These are phyloP conservation scores for Dendrolimus punctatus DNA, from an alignment of 1,140 invertebrate species.

Conservation along the genomic window DNA sequence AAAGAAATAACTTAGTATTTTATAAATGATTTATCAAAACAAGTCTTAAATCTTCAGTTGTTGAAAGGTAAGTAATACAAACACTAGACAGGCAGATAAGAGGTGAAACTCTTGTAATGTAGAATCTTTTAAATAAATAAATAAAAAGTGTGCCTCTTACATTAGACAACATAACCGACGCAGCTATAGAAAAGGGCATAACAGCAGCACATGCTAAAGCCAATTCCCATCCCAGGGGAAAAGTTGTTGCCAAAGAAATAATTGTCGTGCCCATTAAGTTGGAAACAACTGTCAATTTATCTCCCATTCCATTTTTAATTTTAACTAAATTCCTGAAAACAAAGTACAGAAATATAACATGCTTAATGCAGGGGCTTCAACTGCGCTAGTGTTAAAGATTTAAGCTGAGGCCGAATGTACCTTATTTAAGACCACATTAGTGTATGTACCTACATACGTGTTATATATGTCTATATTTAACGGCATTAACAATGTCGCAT, in stretches of 20 bases:
- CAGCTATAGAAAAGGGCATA: slow-evolving; percentile 55
- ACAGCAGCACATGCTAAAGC: slow-evolving; percentile 79
- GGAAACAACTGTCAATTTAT: slow-evolving; percentile 86
- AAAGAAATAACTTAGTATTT: too few species aligned
- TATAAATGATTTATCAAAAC: too few species aligned
- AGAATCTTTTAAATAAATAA: not conserved
- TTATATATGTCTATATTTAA: too few species aligned
- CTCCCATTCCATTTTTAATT: slow-evolving; percentile 90
- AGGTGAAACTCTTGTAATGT: not conserved
- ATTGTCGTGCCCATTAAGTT: slow-evolving; percentile 80
- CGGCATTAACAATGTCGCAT: too few species aligned
- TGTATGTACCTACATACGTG: too few species aligned
- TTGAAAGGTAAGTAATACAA: too few species aligned
- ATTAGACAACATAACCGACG: slow-evolving; percentile 50
- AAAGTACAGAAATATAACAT: not conserved
- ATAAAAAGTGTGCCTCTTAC: slow-evolving; percentile 28
- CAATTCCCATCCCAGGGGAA: slow-evolving; percentile 87
- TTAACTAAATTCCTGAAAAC: slow-evolving; percentile 86
- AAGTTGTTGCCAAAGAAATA: slow-evolving; percentile 79
- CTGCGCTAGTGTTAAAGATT: too few species aligned
- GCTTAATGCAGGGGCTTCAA: not conserved
- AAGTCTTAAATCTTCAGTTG: too few species aligned
- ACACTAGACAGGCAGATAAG: not conserved
- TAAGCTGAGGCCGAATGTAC: too few species aligned
- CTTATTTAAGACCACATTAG: too few species aligned